Conservation (phyloP, 2,888 invertebrate genomes). For the Gibbula magus region DNA sequence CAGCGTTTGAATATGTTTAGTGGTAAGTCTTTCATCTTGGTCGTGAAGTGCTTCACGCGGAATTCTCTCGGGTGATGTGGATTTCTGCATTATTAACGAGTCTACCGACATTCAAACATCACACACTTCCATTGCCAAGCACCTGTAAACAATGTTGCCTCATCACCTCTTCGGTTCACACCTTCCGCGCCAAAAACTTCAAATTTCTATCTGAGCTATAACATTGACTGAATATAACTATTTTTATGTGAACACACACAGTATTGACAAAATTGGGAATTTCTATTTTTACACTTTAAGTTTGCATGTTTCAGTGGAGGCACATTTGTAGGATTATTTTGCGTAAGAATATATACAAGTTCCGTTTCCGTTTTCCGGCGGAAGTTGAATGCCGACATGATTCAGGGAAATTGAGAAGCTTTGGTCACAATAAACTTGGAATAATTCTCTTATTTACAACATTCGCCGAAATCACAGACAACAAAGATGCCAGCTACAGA, state of each 20-base stretch:
- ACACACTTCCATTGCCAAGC: constrained; percentile 44
- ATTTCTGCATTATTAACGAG: constrained; percentile 64
- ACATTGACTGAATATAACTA: background rate
- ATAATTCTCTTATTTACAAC: background rate
- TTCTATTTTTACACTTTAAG: background rate
- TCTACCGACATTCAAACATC: background rate
- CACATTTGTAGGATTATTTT: background rate
- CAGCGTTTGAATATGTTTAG: constrained; percentile 69
- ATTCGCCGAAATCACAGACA: background rate
- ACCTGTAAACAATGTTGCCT: constrained; percentile 46
- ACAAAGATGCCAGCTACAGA: constrained; percentile 48
- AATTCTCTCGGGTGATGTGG: constrained; percentile 47
- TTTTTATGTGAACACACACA: background rate
- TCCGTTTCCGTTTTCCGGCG: constrained; percentile 18
- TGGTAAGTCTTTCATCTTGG: constrained; percentile 63
- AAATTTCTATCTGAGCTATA: background rate
- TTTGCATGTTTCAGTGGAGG: background rate
- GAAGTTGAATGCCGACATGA: constrained; percentile 18
- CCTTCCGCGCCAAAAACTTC: background rate
- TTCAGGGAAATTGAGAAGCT: constrained; percentile 12
- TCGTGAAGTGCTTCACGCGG: constrained; percentile 58
- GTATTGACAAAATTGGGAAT: background rate
- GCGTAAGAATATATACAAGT: background rate
- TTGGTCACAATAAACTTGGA: background rate
- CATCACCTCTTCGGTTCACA: background rate